phyloP scores from a whole-genome alignment of 2,797 vertebrate species.

The Chrosomus eos region DNA sequence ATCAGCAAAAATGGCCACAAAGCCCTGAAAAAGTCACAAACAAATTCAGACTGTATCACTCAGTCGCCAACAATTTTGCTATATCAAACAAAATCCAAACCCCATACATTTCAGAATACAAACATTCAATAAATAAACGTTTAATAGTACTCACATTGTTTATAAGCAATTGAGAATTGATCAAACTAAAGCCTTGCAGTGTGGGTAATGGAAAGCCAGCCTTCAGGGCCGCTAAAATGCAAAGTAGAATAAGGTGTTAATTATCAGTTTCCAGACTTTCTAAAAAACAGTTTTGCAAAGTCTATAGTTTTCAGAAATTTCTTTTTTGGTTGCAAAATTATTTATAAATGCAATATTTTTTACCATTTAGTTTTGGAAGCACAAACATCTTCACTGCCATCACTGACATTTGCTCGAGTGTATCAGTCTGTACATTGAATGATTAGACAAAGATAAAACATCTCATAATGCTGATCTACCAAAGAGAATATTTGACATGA shows the following conservation, averaged over 20 bases:
- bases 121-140: neutral
- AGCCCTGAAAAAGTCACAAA: slow-evolving; percentile 35
- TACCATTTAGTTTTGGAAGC: slow-evolving; percentile 68
- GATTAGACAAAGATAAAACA: slow-evolving; percentile 32
- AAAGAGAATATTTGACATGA: neutral
- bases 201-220: slow-evolving; percentile 33
- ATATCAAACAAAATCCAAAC: neutral
- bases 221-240: slow-evolving; percentile 44
- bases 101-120: neutral
- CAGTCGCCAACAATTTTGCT: neutral
- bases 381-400: accelerated
- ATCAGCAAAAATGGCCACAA: slow-evolving; percentile 41
- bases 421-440: slow-evolving; percentile 59
- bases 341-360: slow-evolving; percentile 26
- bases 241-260: neutral
- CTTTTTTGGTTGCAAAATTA: neutral
- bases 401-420: slow-evolving; percentile 25
- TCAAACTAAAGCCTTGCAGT: slow-evolving; percentile 32
- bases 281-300: neutral
- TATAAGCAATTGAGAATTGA: slow-evolving; percentile 23
- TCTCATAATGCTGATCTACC: neutral
- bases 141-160: slow-evolving; percentile 42
- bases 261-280: neutral
- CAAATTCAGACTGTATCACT: neutral
- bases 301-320: neutral